These are phyloP conservation scores for Andrena dorsata DNA, from an alignment of 2,888 invertebrate genomes.

Conservation along the genomic window DNA sequence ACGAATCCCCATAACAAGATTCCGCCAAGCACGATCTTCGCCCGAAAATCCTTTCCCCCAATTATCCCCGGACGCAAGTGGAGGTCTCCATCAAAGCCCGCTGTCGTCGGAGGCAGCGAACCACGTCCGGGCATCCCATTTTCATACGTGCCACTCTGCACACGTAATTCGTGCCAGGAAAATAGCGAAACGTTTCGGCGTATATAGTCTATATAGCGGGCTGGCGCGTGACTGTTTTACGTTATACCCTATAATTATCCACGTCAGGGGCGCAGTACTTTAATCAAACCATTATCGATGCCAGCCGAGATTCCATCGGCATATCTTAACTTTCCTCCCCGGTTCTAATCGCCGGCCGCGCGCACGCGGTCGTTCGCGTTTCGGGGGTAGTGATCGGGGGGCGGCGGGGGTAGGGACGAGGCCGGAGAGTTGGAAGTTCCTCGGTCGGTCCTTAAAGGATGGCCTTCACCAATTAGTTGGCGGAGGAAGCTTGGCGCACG, in stretches of 20 bases:
- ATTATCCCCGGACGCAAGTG: no score
- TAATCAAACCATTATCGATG: constrained; percentile 31
- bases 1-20: background rate
- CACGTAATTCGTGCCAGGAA: constrained; percentile 4
- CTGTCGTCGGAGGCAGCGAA: background rate
- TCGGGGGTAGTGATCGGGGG: background rate
- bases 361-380: background rate
- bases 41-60: no score
- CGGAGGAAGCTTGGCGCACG: constrained; percentile 13
- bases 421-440: constrained; percentile 11
- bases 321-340: constrained; percentile 18
- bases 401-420: background rate
- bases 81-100: background rate
- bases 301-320: constrained; percentile 5
- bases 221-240: constrained; percentile 10
- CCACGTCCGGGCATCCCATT: background rate
- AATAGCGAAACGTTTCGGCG: constrained; percentile 2
- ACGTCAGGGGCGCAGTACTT: background rate
- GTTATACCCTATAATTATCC: constrained; percentile 22
- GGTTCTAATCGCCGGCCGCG: constrained; percentile 8
- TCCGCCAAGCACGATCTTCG: no score
- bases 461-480: constrained; percentile 31
- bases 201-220: background rate
- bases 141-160: background rate
- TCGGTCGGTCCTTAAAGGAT: constrained; percentile 8